Evolutionary conservation across 2,797 vertebrate genomes (phyloP).

Genomic region (Zalophus californianus): DNA sequence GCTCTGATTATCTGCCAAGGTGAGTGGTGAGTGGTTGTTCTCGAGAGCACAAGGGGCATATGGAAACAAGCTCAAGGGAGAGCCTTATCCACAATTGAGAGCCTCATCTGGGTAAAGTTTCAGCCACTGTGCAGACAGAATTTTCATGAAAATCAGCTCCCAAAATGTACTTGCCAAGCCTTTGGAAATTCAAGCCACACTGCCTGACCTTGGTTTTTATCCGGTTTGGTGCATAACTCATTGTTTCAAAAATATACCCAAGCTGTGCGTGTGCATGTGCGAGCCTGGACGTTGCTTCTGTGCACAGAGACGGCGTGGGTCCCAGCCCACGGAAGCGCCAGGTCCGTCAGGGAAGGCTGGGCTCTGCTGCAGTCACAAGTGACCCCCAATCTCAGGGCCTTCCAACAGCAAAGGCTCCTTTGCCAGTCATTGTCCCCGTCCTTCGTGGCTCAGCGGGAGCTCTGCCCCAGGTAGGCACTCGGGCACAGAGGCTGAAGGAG

Average conservation of each 20-base stretch:
- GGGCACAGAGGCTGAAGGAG: neutral
- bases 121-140: neutral
- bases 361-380: neutral
- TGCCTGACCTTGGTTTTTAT: slow-evolving; percentile 11
- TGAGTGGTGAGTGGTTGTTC: neutral
- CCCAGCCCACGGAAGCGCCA: fast-evolving
- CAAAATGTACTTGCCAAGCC: neutral
- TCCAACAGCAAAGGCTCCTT: neutral
- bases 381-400: neutral
- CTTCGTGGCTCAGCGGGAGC: neutral
- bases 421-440: fast-evolving
- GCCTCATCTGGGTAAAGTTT: neutral
- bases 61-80: neutral
- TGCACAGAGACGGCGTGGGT: neutral
- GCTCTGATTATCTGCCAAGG: neutral
- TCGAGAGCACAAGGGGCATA: neutral
- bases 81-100: neutral
- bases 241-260: slow-evolving; percentile 48
- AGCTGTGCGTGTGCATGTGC: neutral
- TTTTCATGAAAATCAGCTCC: slow-evolving; percentile 37
- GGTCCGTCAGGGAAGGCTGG: neutral
- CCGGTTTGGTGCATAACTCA: slow-evolving; percentile 15
- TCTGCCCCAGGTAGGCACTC: neutral
- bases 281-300: neutral
- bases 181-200: slow-evolving; percentile 41